Evolutionary conservation across 2,888 invertebrate species (phyloP).

Genomic region (Lithophane ornitopus): DNA sequence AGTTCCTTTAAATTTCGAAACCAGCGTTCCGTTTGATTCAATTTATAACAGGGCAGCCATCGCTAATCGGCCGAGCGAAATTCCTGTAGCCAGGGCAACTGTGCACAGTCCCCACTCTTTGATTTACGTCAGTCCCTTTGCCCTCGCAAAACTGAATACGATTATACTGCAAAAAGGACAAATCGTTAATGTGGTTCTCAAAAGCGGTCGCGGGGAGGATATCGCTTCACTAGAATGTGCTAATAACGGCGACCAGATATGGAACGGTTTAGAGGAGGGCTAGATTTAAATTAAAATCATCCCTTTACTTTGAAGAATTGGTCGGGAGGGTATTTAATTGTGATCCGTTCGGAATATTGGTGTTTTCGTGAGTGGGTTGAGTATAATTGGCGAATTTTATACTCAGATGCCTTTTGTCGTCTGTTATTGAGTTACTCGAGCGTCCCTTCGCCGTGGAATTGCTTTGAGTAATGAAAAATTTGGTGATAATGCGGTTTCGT

Average conservation of each 20-base stretch:
- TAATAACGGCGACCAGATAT: slow-evolving; percentile 68
- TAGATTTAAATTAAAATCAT: slow-evolving; percentile 86
- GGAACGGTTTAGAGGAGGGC: slow-evolving; percentile 71
- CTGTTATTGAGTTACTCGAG: slow-evolving; percentile 80
- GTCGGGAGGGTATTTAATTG: slow-evolving; percentile 83
- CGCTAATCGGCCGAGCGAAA: slow-evolving; percentile 68
- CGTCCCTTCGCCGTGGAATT: slow-evolving; percentile 74
- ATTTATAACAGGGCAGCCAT: slow-evolving; percentile 68
- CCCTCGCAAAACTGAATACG: slow-evolving; percentile 71
- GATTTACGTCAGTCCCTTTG: slow-evolving; percentile 71
- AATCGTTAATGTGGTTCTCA: slow-evolving; percentile 77
- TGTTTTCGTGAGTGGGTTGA: slow-evolving; percentile 78
- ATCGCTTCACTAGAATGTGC: slow-evolving; percentile 65
- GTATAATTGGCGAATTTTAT: slow-evolving; percentile 85
- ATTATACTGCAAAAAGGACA: slow-evolving; percentile 74
- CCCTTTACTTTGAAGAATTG: slow-evolving; percentile 84
- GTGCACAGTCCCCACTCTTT: slow-evolving; percentile 67
- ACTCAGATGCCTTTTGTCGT: slow-evolving; percentile 84
- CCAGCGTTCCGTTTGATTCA: slow-evolving; percentile 70
- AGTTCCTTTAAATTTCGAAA: slow-evolving; percentile 65
- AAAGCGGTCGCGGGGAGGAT: slow-evolving; percentile 72
- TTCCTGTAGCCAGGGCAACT: slow-evolving; percentile 71
- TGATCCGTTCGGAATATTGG: slow-evolving; percentile 81
- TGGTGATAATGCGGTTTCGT: slow-evolving; percentile 67
- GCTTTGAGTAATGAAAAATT: slow-evolving; percentile 76